Conservation (phyloP, 1,140 invertebrate genomes). For the Conus betulinus region DNA sequence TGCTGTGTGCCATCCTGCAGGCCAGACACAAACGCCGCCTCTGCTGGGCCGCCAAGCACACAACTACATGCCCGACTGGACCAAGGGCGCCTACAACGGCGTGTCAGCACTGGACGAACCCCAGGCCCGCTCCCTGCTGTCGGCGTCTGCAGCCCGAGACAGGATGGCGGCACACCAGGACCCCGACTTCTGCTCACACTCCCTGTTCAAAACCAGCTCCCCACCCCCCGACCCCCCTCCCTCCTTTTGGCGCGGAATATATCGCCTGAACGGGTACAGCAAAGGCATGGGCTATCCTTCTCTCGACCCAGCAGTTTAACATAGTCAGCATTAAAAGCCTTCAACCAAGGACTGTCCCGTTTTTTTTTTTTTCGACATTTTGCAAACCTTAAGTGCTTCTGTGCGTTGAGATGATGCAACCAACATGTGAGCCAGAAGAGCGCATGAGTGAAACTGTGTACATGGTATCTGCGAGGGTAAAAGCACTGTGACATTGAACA, state of each 20-base stretch:
- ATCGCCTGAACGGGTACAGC: conserved; percentile 13
- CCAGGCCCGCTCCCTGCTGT: background rate
- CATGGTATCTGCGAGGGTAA: no score
- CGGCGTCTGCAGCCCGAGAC: background rate
- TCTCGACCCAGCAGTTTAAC: background rate
- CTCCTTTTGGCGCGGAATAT: background rate
- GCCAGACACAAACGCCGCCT: conserved; percentile 59
- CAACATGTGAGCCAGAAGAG: no score
- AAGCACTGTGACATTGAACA: no score
- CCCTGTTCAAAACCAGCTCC: conserved; percentile 4
- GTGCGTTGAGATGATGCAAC: background rate
- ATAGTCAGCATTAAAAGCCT: no score
- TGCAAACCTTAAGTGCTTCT: conserved; percentile 27
- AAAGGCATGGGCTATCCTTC: background rate
- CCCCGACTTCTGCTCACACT: background rate
- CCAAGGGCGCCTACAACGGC: conserved; percentile 64
- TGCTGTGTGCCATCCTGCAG: conserved; percentile 65
- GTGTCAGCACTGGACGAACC: conserved; percentile 41
- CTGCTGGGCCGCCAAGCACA: conserved; percentile 64
- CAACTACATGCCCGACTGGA: conserved; percentile 52
- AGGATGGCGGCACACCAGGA: background rate
- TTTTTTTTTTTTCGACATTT: background rate
- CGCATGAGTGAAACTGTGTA: no score
- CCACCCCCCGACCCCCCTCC: background rate
- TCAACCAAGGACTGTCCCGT: background rate